Percentiles rank a stretch among this genome's conserved stretches.
These are phyloP conservation scores for Sphaerophoria rueppellii DNA, from an alignment of 2,888 invertebrate species.

Conservation along the genomic window DNA sequence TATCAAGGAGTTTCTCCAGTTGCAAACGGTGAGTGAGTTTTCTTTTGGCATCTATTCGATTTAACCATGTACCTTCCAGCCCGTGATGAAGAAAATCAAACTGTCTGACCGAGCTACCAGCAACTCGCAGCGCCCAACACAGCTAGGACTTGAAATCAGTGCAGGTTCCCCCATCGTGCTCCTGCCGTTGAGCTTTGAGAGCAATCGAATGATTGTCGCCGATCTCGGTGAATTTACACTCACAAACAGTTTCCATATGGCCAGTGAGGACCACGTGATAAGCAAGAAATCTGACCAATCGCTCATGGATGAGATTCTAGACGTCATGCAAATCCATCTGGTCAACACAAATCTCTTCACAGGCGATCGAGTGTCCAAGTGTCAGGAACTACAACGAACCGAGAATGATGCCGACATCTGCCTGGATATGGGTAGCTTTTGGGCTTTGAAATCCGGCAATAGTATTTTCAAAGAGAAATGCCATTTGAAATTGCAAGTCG, in stretches of 20 bases:
- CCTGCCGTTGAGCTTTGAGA: slow-evolving; percentile 92
- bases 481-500: slow-evolving; percentile 90
- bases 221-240: slow-evolving; percentile 91
- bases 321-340: slow-evolving; percentile 86
- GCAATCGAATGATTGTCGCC: slow-evolving; percentile 89
- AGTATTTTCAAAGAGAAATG: slow-evolving; percentile 92
- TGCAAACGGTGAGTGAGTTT: slow-evolving; percentile 88
- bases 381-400: slow-evolving; percentile 66
- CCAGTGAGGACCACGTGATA: slow-evolving; percentile 82
- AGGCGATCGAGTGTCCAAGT: slow-evolving; percentile 81
- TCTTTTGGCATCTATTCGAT: slow-evolving; percentile 8
- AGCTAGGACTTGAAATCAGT: slow-evolving; percentile 81
- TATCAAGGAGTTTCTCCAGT: slow-evolving; percentile 91
- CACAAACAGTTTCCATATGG: slow-evolving; percentile 88
- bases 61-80: slow-evolving; percentile 73
- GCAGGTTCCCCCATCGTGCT: slow-evolving; percentile 90
- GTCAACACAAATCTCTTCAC: slow-evolving; percentile 88
- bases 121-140: slow-evolving; percentile 77
- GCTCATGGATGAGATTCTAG: slow-evolving; percentile 82
- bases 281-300: slow-evolving; percentile 76
- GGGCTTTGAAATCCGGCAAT: slow-evolving; percentile 83
- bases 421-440: slow-evolving; percentile 79
- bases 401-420: slow-evolving; percentile 74
- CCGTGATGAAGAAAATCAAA: slow-evolving; percentile 80
- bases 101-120: slow-evolving; percentile 76